Conservation (phyloP, 2,797 vertebrate species). For the Etheostoma perlongum region DNA sequence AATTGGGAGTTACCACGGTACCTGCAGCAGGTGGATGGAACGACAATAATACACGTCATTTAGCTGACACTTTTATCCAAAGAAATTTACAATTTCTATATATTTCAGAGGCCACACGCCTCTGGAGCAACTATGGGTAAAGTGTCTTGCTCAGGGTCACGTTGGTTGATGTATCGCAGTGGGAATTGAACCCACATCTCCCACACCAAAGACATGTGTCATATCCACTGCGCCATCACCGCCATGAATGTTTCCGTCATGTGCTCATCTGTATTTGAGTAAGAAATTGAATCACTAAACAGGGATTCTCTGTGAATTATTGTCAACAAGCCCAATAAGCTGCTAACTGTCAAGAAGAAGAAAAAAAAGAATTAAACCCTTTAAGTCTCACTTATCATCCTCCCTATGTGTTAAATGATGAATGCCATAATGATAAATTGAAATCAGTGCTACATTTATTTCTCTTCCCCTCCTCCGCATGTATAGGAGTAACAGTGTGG, state of each 20-base stretch:
- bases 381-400: slow-evolving; percentile 7
- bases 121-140: no score
- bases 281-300: neutral
- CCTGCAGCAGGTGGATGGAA: slow-evolving; percentile 74
- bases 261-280: neutral
- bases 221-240: no score
- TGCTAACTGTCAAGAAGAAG: neutral
- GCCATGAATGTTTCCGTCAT: neutral
- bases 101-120: no score
- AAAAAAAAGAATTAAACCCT: neutral
- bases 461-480: neutral
- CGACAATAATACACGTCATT: no score
- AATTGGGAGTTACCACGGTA: slow-evolving; percentile 95
- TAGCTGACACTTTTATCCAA: no score
- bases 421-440: slow-evolving; percentile 19
- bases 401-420: slow-evolving; percentile 15
- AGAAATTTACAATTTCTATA: no score
- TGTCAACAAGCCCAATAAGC: neutral
- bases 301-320: neutral
- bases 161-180: no score
- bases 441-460: slow-evolving; percentile 27
- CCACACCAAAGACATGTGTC: no score
- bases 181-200: no score
- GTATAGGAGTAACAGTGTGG: slow-evolving; percentile 1
- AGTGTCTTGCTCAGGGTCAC: no score